Evolutionary conservation across 2,797 vertebrate genomes (phyloP), one percentile per base, ranked within the genome.

Genomic region (Pelobates cultripes): DNA sequence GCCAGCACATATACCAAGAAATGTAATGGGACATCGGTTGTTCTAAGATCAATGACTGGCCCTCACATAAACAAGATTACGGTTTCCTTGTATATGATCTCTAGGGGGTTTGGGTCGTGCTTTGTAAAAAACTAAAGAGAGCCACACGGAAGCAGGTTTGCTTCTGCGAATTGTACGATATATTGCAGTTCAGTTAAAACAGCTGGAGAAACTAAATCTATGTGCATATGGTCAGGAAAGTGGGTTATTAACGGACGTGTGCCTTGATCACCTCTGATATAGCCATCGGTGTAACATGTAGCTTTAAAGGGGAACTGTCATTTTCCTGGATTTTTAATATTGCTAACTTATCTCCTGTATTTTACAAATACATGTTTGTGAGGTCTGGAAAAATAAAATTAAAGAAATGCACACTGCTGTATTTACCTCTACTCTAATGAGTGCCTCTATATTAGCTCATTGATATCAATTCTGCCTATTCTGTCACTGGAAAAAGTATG

Each of bases 151-250:
- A 14, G 14, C 10, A 60, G 57, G 15, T 60, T 60, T 12, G 57
- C 15, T 60, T n/a, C 14, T 60, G 10, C 1, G 15, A 64, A 64
- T 3, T 40, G n/a, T 40, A 64, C 6, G n/a, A 13, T 75, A 51
- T 14, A 61, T 13, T 70, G 3, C 42, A 64, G 1, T 70, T 81
- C 79, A 47, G 79, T 75, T 75, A 63, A 63, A 70, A 43, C 55
- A 75, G 55, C 44, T 70, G 43, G 28, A 70, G 79, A 75, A 51
- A 81, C 66, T 53, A 28, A 81, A 76, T 81, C 75, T 70, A 76
- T 53, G 43, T 68, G 53, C 79, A 81, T 81, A 64, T 81, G 79
- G 55, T 42, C 57, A 70, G 44, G n/a, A 75, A 70, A 17, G 28
- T 63, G 67, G 14, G 53, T 64, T 63, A 78, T 45, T 61, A 78